Conservation (phyloP, 2,888 invertebrate species). For the Strigamia transsilvanica region DNA sequence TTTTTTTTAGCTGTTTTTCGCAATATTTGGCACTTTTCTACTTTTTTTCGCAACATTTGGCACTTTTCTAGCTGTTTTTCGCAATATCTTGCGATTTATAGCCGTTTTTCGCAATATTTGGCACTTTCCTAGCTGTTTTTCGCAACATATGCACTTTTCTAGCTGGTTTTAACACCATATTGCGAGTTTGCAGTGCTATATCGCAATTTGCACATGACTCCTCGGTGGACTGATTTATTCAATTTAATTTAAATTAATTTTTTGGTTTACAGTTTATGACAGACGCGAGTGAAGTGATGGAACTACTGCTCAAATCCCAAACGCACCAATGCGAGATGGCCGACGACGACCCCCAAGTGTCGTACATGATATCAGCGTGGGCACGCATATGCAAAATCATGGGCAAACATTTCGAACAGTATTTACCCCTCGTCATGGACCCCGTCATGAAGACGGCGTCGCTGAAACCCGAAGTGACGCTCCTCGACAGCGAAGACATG, state of each 20-base stretch:
- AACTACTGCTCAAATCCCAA: constrained; percentile 89
- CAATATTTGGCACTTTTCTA: not conserved
- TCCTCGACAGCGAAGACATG: constrained; percentile 78
- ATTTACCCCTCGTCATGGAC: constrained; percentile 93
- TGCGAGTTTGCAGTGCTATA: too few relatives aligned
- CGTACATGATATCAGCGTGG: constrained; percentile 98
- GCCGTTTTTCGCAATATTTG: not conserved
- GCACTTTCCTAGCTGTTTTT: not conserved
- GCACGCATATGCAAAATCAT: constrained; percentile 97
- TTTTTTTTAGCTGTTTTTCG: not conserved
- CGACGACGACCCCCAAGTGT: constrained; percentile 95
- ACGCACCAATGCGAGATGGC: constrained; percentile 80
- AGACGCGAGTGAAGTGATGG: constrained; percentile 96
- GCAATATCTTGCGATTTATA: not conserved
- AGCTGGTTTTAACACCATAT: not conserved
- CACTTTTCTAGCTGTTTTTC: not conserved
- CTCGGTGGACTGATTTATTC: too few relatives aligned
- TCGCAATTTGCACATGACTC: too few relatives aligned
- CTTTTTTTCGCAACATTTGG: too few relatives aligned
- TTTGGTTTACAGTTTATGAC: constrained; percentile 72
- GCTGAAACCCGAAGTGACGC: constrained; percentile 91
- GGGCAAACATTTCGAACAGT: constrained; percentile 84
- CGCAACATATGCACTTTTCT: not conserved
- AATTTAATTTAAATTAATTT: too few relatives aligned
- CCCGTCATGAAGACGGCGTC: constrained; percentile 91